These are phyloP conservation scores for Phrixothrix hirtus DNA, from an alignment of 2,888 invertebrate species.

Conservation along the genomic window DNA sequence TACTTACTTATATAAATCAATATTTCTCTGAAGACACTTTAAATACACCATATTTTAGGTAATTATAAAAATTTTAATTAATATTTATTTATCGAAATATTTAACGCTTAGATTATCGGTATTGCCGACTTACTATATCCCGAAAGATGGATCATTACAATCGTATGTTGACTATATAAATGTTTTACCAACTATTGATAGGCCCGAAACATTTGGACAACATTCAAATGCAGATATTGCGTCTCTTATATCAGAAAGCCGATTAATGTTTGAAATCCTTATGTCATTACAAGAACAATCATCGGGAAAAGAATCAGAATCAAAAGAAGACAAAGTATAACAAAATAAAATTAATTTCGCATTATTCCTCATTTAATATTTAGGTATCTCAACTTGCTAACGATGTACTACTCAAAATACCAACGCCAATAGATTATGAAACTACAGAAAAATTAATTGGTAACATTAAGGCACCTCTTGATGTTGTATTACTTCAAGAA, in stretches of 20 bases:
- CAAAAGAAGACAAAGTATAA: constrained; percentile 70
- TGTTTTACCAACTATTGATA: constrained; percentile 75
- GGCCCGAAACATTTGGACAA: constrained; percentile 87
- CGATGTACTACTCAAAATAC: constrained; percentile 75
- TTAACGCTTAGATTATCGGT: constrained; percentile 66
- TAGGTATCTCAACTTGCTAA: constrained; percentile 68
- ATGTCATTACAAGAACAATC: constrained; percentile 76
- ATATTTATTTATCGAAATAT: no score
- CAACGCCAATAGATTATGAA: constrained; percentile 75
- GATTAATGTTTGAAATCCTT: constrained; percentile 75
- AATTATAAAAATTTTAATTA: constrained; percentile 17
- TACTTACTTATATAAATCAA: constrained; percentile 82
- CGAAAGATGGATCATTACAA: constrained; percentile 77
- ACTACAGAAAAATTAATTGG: constrained; percentile 76
- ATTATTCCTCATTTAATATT: constrained; percentile 2
- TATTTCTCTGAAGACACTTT: constrained; percentile 76
- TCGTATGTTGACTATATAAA: constrained; percentile 81
- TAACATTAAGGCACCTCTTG: constrained; percentile 73
- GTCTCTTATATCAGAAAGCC: constrained; percentile 79
- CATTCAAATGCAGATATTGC: constrained; percentile 90
- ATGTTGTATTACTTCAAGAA: constrained; percentile 85
- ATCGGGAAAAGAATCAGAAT: constrained; percentile 61
- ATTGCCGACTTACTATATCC: constrained; percentile 78
- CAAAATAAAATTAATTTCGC: background rate
- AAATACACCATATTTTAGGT: constrained; percentile 68